phyloP scores from a whole-genome alignment of 2,113 vertebrate genomes.

The Saguinus imperator region DNA sequence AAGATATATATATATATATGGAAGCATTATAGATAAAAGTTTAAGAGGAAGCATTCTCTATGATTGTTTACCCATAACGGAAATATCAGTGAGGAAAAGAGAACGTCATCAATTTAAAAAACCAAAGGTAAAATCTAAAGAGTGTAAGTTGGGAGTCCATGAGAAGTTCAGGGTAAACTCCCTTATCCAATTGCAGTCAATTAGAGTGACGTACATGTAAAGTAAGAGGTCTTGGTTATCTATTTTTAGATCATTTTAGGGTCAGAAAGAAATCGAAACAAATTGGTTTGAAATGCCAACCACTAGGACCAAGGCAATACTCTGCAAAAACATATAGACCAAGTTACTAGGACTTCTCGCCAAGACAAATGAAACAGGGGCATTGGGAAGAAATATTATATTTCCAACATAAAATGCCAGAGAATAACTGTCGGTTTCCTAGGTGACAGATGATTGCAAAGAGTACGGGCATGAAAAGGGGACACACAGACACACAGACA shows the following conservation, averaged over 20 bases:
- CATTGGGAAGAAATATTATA: conserved; percentile 83
- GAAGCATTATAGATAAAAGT: neutral
- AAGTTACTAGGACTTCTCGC: conserved; percentile 77
- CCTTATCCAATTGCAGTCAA: conserved; percentile 51
- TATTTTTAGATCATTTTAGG: conserved; percentile 82
- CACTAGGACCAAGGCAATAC: conserved; percentile 61
- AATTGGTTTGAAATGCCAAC: conserved; percentile 79
- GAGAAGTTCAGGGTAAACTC: neutral
- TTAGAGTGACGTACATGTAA: conserved; percentile 70
- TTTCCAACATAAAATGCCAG: conserved; percentile 81
- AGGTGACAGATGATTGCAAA: conserved; percentile 80
- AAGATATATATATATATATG: neutral
- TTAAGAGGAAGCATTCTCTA: neutral
- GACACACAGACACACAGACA: conserved; percentile 37
- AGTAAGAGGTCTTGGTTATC: conserved; percentile 73
- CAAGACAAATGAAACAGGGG: conserved; percentile 83
- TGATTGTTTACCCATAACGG: neutral
- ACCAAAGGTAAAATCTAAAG: neutral
- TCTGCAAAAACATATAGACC: conserved; percentile 76
- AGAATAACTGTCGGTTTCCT: conserved; percentile 83
- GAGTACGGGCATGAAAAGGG: conserved; percentile 66
- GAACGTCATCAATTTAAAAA: neutral
- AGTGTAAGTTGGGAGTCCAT: neutral
- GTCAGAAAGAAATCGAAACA: conserved; percentile 79
- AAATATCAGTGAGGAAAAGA: neutral